Percentiles rank a stretch among this genome's conserved stretches.
These are phyloP conservation scores for Peromyscus polionotus DNA, from an alignment of 2,113 vertebrate species.

Conservation along the genomic window DNA sequence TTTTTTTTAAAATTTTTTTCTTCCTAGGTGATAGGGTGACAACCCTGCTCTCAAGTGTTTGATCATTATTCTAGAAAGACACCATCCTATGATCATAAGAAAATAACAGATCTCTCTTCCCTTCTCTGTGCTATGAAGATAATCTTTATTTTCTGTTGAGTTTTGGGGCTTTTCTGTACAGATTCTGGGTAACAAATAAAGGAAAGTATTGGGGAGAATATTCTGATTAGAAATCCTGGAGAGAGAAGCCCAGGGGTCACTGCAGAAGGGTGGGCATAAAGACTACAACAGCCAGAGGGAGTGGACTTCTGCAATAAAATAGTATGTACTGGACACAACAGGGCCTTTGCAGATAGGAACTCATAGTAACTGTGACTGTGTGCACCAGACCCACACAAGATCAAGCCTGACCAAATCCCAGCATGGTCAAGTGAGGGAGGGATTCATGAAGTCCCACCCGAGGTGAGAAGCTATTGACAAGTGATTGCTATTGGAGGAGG, in stretches of 20 bases:
- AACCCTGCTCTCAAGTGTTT: not conserved
- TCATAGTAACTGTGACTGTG: not conserved
- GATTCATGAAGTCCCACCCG: too few relatives aligned
- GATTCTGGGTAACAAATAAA: conserved; percentile 14
- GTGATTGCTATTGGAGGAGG: too few relatives aligned
- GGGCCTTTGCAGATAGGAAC: not conserved
- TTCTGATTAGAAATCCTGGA: not conserved
- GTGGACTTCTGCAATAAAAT: not conserved
- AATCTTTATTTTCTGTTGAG: not conserved
- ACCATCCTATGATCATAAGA: not conserved
- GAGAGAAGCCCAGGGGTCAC: not conserved
- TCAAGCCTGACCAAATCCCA: not conserved
- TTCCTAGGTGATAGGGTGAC: not conserved
- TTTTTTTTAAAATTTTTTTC: not conserved
- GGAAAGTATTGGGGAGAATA: not conserved
- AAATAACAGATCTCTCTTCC: not conserved
- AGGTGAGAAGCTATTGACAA: not conserved
- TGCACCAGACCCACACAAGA: too few relatives aligned
- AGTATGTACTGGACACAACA: not conserved
- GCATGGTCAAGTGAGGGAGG: not conserved
- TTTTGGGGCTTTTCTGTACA: not conserved
- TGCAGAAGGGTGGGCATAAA: not conserved
- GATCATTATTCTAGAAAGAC: conserved; percentile 14
- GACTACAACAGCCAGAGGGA: not conserved
- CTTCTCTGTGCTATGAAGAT: not conserved